Evolutionary conservation across 2,888 invertebrate genomes (phyloP).

Genomic region (Tipula confusa): DNA sequence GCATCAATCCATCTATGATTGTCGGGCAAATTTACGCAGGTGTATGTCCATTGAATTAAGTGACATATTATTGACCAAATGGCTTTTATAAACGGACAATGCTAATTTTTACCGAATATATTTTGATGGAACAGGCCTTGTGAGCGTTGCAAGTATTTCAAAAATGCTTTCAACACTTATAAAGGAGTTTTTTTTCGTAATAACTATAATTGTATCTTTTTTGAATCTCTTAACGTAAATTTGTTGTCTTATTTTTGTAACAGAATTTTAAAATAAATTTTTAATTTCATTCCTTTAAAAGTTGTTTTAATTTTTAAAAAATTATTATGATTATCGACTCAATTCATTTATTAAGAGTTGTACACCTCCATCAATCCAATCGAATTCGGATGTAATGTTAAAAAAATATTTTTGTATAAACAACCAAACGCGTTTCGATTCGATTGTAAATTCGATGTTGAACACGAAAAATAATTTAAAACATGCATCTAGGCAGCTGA

Average conservation of each 20-base stretch:
- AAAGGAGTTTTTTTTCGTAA: background rate
- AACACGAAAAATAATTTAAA: background rate
- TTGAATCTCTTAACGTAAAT: background rate
- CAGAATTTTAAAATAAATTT: background rate
- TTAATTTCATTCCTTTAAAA: background rate
- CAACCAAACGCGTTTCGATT: background rate
- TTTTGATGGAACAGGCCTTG: background rate
- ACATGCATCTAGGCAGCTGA: background rate
- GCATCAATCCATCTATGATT: constrained; percentile 56
- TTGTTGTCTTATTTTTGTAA: background rate
- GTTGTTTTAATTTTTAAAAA: no score
- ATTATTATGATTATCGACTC: background rate
- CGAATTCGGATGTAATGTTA: background rate
- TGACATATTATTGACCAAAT: background rate
- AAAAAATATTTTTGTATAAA: background rate
- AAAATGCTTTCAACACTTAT: background rate
- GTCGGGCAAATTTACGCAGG: constrained; percentile 71
- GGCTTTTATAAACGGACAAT: background rate
- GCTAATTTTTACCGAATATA: background rate
- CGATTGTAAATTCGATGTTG: background rate
- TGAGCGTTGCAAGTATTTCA: background rate
- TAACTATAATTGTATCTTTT: background rate
- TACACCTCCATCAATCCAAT: background rate
- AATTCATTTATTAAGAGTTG: background rate
- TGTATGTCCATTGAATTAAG: constrained; percentile 73